Conservation (phyloP, 2,113 vertebrate genomes). For the Caloenas nicobarica region DNA sequence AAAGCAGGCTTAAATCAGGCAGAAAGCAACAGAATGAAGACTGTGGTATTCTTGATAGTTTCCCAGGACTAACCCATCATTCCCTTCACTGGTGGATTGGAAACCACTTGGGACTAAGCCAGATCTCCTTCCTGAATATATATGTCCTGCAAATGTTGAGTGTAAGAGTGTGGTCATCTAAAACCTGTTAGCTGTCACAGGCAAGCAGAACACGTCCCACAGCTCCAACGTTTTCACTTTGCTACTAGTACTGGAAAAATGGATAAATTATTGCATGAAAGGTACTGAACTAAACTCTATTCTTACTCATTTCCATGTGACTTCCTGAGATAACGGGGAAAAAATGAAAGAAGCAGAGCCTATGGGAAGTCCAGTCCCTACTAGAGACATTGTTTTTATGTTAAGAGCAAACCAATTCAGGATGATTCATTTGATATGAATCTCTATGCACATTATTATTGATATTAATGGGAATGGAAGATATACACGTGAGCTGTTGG, state of each 20-base stretch:
- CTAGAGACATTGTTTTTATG: fast-evolving
- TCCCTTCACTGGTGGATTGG: not conserved
- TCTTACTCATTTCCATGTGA: not conserved
- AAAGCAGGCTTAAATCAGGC: not conserved
- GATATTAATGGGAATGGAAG: not conserved
- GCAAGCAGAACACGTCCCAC: not conserved
- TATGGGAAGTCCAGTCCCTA: not conserved
- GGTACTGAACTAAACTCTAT: not conserved
- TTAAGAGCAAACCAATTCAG: not conserved
- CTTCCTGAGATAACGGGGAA: not conserved
- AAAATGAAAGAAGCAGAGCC: not conserved
- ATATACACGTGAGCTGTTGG: not conserved
- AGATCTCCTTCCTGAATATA: not conserved
- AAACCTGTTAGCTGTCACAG: not conserved
- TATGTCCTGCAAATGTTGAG: not conserved
- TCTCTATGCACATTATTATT: not conserved
- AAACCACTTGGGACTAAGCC: not conserved
- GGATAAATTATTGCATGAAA: not conserved
- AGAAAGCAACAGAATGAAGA: not conserved
- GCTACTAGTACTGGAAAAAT: not conserved
- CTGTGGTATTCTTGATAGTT: not conserved
- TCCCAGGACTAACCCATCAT: not conserved
- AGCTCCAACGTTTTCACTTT: not conserved
- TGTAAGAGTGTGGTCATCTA: not conserved
- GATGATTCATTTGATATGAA: not conserved